Evolutionary conservation across 1,140 invertebrate genomes (phyloP).

Genomic region (Portunus trituberculatus): DNA sequence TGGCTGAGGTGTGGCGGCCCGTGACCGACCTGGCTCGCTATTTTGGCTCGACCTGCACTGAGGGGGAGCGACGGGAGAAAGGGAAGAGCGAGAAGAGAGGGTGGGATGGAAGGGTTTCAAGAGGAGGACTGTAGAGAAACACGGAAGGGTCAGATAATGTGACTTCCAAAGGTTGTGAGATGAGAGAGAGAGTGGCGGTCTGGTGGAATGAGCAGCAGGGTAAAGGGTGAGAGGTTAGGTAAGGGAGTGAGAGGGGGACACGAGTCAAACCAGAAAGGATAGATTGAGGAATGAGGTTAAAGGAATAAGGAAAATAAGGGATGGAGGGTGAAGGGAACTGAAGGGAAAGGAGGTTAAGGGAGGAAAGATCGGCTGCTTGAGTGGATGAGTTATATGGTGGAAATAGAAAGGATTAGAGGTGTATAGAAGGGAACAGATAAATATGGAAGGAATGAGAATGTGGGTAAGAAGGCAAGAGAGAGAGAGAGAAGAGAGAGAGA

Average conservation of each 20-base stretch:
- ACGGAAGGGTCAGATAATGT: constrained; percentile 10
- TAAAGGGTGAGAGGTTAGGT: no score
- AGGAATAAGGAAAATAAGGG: no score
- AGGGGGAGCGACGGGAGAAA: neutral
- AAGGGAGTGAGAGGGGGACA: no score
- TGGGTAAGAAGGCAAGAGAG: neutral
- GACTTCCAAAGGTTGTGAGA: neutral
- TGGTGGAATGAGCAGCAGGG: neutral
- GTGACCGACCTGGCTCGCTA: neutral
- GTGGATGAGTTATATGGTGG: neutral
- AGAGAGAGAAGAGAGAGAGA: neutral
- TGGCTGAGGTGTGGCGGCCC: constrained; percentile 13
- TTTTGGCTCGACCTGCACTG: constrained; percentile 25
- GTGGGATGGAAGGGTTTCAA: neutral
- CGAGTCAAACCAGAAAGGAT: no score
- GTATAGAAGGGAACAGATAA: neutral
- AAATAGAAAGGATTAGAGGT: neutral
- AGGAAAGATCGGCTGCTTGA: neutral
- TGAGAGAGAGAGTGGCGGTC: neutral
- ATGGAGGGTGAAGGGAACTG: no score
- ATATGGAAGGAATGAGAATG: neutral
- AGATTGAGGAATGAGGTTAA: no score
- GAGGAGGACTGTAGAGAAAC: neutral
- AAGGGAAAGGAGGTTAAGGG: neutral
- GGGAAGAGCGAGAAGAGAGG: neutral